These are phyloP conservation scores for Psittacula cyanocephala DNA, from an alignment of 2,113 vertebrate genomes.

Conservation along the genomic window DNA sequence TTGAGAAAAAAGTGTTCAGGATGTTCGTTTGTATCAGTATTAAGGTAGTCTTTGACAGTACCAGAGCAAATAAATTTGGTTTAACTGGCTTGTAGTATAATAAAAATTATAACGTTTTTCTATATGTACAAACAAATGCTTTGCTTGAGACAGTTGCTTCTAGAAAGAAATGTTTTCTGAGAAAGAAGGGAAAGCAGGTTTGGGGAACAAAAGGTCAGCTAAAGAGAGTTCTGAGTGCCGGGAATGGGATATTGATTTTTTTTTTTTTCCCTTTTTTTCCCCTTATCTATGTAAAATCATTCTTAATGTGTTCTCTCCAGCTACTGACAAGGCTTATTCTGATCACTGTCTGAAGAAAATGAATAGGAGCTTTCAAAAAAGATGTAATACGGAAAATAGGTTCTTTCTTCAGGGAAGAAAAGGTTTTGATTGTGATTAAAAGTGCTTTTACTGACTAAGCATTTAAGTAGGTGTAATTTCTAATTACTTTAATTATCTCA, in stretches of 20 bases:
- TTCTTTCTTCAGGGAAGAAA: constrained; percentile 10
- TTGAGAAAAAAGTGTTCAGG: neutral
- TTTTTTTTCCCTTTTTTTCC: neutral
- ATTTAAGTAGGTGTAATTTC: constrained; percentile 19
- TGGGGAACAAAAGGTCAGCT: neutral
- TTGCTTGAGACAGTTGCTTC: neutral
- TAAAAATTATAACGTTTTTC: neutral
- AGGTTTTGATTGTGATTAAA: constrained; percentile 33
- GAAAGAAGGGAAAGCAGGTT: neutral
- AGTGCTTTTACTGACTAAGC: constrained; percentile 23
- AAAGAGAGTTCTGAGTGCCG: neutral
- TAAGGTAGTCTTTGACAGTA: neutral
- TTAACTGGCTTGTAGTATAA: neutral
- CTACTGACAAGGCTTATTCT: constrained; percentile 29
- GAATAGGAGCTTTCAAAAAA: constrained; percentile 19
- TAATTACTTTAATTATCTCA: constrained; percentile 46
- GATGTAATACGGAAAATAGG: neutral
- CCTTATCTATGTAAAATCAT: constrained; percentile 22
- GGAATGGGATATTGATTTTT: constrained; percentile 36
- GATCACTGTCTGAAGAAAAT: constrained; percentile 43
- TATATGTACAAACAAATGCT: neutral
- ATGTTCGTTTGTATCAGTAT: neutral
- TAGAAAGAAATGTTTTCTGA: neutral
- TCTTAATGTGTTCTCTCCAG: constrained; percentile 21
- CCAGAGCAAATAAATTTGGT: neutral